These are phyloP conservation scores for Potorous gilbertii DNA, from an alignment of 2,797 vertebrate species.

Conservation along the genomic window DNA sequence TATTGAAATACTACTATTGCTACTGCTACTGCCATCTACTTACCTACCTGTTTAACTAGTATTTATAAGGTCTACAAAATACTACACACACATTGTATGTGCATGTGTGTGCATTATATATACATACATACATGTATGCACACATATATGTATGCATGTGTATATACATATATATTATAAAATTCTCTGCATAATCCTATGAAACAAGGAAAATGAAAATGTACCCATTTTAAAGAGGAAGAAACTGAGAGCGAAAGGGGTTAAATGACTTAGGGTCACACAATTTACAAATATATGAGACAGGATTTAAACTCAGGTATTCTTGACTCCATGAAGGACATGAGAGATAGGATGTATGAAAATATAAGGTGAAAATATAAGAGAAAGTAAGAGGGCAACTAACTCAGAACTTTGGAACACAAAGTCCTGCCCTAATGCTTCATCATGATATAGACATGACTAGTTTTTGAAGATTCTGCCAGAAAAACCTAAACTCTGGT, in stretches of 20 bases:
- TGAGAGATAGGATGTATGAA: background rate
- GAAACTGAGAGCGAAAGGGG: constrained; percentile 25
- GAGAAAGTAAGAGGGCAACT: background rate
- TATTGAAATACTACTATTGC: background rate
- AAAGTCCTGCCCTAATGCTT: background rate
- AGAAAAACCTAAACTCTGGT: background rate
- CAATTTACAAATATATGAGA: background rate
- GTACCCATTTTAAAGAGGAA: background rate
- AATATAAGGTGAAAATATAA: background rate
- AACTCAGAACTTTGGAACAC: background rate
- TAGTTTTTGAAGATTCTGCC: background rate
- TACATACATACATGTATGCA: too few relatives aligned
- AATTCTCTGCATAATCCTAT: background rate
- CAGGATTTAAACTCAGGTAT: background rate
- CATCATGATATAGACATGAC: background rate
- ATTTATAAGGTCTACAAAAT: background rate
- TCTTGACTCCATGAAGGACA: background rate
- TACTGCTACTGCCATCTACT: background rate
- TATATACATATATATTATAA: background rate
- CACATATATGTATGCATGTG: fast-evolving
- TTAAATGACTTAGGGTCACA: background rate
- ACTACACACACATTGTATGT: background rate
- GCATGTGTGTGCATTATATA: too few relatives aligned
- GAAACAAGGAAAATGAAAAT: background rate
- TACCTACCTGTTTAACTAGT: background rate